A percentile compares a stretch with the other conserved stretches of the same genome.
Evolutionary conservation across 2,113 vertebrate species (phyloP).

Genomic region (Atlantisia rogersi): DNA sequence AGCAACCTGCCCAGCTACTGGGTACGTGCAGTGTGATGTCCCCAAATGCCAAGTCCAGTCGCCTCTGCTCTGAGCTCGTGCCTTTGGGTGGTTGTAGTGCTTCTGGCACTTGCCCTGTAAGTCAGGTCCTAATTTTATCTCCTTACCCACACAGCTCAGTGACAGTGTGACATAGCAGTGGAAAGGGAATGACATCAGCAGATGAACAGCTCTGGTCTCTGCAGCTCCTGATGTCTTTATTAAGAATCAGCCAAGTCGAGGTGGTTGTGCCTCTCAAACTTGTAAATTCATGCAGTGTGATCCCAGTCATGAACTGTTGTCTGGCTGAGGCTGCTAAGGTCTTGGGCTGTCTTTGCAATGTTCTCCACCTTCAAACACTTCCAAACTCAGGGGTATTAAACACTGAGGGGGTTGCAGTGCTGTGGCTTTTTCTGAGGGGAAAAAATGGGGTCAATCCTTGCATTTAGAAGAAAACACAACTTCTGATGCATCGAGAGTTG

Average conservation of each 20-base stretch:
- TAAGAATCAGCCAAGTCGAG: background rate
- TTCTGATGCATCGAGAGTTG: background rate
- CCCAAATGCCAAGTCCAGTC: accelerated
- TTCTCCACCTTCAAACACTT: accelerated
- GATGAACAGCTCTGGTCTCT: background rate
- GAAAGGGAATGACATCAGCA: background rate
- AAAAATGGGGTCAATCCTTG: accelerated
- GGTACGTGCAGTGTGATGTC: background rate
- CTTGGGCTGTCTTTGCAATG: background rate
- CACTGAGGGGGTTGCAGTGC: background rate
- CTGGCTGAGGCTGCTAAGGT: accelerated
- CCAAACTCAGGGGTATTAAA: background rate
- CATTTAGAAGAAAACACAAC: background rate
- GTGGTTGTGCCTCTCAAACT: background rate
- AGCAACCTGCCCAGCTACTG: background rate
- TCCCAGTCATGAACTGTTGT: background rate
- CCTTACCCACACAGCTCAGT: background rate
- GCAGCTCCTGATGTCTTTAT: background rate
- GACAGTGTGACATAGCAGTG: background rate
- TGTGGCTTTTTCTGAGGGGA: background rate
- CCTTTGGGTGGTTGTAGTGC: background rate
- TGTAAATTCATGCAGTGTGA: background rate
- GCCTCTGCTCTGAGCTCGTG: background rate
- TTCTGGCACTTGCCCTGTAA: background rate
- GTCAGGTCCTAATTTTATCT: conserved; percentile 49